Percentiles rank a stretch among this genome's conserved stretches.
Conservation (phyloP, 2,888 invertebrate species). For the Eupithecia tripunctaria region DNA sequence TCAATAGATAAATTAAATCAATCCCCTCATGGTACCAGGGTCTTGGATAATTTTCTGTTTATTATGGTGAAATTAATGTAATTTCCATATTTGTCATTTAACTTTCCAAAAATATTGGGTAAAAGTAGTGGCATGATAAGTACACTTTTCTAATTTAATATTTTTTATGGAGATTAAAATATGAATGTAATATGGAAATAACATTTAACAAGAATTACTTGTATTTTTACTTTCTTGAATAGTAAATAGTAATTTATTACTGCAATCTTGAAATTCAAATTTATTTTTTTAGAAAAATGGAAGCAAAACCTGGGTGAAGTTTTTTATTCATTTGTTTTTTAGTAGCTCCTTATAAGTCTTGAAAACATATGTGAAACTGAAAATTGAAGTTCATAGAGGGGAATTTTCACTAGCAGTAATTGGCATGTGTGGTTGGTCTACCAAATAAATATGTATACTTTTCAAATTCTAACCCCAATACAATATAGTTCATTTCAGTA, state of each 20-base stretch:
- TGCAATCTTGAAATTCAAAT: background rate
- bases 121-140: no score
- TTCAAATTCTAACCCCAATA: background rate
- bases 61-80: slow-evolving; percentile 53
- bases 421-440: background rate
- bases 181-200: slow-evolving; percentile 64
- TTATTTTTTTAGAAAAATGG: background rate
- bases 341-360: background rate
- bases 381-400: background rate
- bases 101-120: background rate
- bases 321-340: background rate
- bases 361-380: background rate
- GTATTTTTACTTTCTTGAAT: background rate
- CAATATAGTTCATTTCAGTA: background rate
- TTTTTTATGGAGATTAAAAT: background rate
- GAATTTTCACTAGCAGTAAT: background rate
- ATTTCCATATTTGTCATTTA: slow-evolving; percentile 63
- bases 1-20: slow-evolving; percentile 50
- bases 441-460: background rate
- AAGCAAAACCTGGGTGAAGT: background rate
- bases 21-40: slow-evolving; percentile 77
- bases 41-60: slow-evolving; percentile 47
- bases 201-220: slow-evolving; percentile 45
- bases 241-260: background rate
- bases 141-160: background rate